Percentiles rank a stretch among this genome's conserved stretches.
Conservation (phyloP, 2,888 invertebrate genomes). For the Apamea monoglypha region DNA sequence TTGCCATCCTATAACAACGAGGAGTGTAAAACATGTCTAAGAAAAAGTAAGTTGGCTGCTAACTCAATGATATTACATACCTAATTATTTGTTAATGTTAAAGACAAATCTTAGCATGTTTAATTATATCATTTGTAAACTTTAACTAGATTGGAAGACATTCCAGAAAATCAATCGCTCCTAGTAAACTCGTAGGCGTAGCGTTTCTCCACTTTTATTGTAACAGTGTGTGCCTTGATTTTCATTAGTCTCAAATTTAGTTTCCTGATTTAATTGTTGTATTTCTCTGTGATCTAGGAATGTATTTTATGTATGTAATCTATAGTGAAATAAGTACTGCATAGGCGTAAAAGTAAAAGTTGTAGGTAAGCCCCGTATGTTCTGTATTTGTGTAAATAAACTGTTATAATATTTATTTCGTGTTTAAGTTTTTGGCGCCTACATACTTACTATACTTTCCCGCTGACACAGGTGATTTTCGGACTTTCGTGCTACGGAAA, state of each 20-base stretch:
- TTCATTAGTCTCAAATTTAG: slow-evolving; percentile 59
- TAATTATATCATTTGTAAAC: slow-evolving; percentile 19
- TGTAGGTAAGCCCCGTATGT: slow-evolving; percentile 63
- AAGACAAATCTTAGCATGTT: slow-evolving; percentile 14
- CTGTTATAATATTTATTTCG: slow-evolving; percentile 61
- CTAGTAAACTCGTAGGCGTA: slow-evolving; percentile 36
- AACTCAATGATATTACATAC: slow-evolving; percentile 25
- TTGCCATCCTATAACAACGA: background rate
- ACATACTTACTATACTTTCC: background rate
- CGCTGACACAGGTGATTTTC: background rate
- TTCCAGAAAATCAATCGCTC: slow-evolving; percentile 55
- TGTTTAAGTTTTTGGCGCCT: slow-evolving; percentile 4
- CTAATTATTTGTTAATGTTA: slow-evolving; percentile 10
- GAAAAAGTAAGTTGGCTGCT: slow-evolving; percentile 28
- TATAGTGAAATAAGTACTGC: slow-evolving; percentile 57
- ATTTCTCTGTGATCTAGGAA: slow-evolving; percentile 85
- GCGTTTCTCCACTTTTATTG: slow-evolving; percentile 46
- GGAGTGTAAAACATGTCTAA: slow-evolving; percentile 1
- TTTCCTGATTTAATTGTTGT: slow-evolving; percentile 64
- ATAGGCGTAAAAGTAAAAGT: slow-evolving; percentile 62
- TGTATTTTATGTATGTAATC: slow-evolving; percentile 70
- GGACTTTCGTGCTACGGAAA: background rate
- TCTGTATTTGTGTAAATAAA: slow-evolving; percentile 75
- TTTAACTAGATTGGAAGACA: slow-evolving; percentile 60
- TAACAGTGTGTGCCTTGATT: slow-evolving; percentile 68